These are phyloP conservation scores for Porites australiensis DNA, from an alignment of 64 coral and sea anemone species.

Conservation along the genomic window DNA sequence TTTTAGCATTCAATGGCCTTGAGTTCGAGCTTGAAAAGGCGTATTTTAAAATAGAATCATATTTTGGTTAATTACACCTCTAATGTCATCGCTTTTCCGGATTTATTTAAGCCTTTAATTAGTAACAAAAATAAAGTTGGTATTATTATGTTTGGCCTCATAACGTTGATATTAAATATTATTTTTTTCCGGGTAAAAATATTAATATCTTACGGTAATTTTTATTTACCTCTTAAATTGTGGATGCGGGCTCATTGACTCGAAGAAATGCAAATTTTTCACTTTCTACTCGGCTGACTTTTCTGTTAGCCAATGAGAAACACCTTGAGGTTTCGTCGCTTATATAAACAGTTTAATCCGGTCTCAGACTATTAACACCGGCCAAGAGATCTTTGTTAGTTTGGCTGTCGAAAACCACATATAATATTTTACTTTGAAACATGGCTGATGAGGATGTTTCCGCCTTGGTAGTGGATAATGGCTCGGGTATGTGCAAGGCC, in stretches of 20 bases:
- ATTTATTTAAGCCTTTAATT: too few relatives aligned
- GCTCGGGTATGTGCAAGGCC: conserved; percentile 83
- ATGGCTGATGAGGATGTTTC: conserved; percentile 77
- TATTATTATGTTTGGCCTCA: too few relatives aligned
- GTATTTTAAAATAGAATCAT: too few relatives aligned
- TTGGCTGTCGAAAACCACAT: neutral
- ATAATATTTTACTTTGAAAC: neutral
- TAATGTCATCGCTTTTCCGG: too few relatives aligned
- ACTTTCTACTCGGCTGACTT: neutral
- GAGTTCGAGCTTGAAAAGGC: too few relatives aligned
- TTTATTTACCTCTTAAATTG: too few relatives aligned
- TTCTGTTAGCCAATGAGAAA: conserved; percentile 1
- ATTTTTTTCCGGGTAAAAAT: too few relatives aligned
- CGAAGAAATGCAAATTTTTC: conserved; percentile 25
- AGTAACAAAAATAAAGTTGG: too few relatives aligned
- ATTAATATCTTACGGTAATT: too few relatives aligned
- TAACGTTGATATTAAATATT: too few relatives aligned
- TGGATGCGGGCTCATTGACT: neutral
- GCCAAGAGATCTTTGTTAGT: neutral
- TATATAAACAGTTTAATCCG: neutral
- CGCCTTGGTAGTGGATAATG: conserved; percentile 76
- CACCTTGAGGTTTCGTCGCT: neutral
- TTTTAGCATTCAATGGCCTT: too few relatives aligned
- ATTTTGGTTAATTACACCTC: too few relatives aligned
- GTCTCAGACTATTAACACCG: neutral